Evolutionary conservation across 2,797 vertebrate genomes (phyloP).

Genomic region (Sebastiscus tertius): DNA sequence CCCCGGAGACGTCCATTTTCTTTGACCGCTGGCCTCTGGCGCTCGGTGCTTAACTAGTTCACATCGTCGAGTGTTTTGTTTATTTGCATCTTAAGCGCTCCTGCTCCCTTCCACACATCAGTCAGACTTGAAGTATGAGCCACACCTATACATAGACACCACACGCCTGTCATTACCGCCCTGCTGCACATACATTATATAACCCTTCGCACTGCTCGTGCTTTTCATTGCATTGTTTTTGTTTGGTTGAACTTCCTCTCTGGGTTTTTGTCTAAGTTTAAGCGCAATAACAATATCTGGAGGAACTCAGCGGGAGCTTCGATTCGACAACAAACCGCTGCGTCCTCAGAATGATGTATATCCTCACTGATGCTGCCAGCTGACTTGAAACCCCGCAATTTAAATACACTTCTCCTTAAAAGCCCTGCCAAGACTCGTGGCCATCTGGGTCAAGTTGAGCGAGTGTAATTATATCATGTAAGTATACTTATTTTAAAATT

Average conservation of each 20-base stretch:
- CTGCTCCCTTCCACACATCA: slow-evolving; percentile 36
- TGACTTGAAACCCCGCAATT: background rate
- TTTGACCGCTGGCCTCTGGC: slow-evolving; percentile 19
- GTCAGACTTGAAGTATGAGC: slow-evolving; percentile 20
- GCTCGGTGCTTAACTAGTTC: slow-evolving; percentile 1
- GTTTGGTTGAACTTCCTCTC: slow-evolving; percentile 21
- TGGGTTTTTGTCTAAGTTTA: slow-evolving; percentile 16
- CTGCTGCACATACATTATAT: slow-evolving; percentile 25
- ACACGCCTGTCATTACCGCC: slow-evolving; percentile 56
- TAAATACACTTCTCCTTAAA: background rate
- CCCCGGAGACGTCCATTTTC: slow-evolving; percentile 40
- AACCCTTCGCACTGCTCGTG: slow-evolving; percentile 12
- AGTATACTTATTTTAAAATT: background rate
- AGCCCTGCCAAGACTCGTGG: background rate
- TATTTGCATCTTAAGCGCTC: slow-evolving; percentile 43
- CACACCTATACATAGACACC: slow-evolving; percentile 50
- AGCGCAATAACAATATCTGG: background rate
- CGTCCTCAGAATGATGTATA: background rate
- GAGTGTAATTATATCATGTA: background rate
- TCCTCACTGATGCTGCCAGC: background rate
- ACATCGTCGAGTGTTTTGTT: slow-evolving; percentile 39
- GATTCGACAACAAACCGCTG: slow-evolving; percentile 1
- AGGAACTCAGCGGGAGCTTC: background rate
- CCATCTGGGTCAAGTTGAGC: background rate
- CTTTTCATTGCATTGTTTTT: slow-evolving; percentile 43